Percentiles rank a stretch among this genome's conserved stretches.
Conservation (phyloP, 2,797 vertebrate species). For the Fistularia commersonii region DNA sequence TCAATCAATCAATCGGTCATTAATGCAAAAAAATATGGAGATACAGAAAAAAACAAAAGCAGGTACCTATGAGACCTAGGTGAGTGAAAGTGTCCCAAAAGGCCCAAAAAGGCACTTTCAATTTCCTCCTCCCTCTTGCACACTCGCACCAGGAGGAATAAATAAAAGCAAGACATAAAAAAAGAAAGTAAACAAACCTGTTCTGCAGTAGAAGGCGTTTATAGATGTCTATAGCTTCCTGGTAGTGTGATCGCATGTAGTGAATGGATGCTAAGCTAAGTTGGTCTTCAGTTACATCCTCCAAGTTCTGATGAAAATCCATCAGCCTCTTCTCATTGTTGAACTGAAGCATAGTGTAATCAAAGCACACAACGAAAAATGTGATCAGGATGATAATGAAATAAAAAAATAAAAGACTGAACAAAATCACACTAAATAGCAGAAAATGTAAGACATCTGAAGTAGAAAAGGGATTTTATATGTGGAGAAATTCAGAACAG, state of each 20-base stretch:
- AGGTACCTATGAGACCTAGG: too few species aligned
- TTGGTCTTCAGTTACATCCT: conserved; percentile 96
- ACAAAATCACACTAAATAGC: not conserved
- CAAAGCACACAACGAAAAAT: not conserved
- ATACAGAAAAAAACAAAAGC: too few species aligned
- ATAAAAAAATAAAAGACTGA: not conserved
- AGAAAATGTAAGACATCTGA: too few species aligned
- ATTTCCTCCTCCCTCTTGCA: too few species aligned
- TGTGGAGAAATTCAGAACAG: too few species aligned
- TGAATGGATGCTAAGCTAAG: conserved; percentile 97
- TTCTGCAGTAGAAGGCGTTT: conserved; percentile 92
- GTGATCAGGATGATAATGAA: not conserved
- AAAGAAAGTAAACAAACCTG: conserved; percentile 68
- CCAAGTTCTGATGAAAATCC: conserved; percentile 95
- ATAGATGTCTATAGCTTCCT: conserved; percentile 98
- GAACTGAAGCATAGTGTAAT: conserved; percentile 75
- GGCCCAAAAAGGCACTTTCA: too few species aligned
- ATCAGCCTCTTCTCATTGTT: conserved; percentile 94
- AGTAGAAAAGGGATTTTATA: too few species aligned
- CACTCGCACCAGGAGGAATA: too few species aligned
- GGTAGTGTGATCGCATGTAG: conserved; percentile 97
- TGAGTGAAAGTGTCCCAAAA: too few species aligned
- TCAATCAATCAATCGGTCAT: too few species aligned
- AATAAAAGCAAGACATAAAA: not conserved
- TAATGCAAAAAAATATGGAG: too few species aligned